Evolutionary conservation across 2,797 vertebrate species (phyloP), one percentile per base, ranked within the genome.

Genomic region (Pyrocephalus nanus): DNA sequence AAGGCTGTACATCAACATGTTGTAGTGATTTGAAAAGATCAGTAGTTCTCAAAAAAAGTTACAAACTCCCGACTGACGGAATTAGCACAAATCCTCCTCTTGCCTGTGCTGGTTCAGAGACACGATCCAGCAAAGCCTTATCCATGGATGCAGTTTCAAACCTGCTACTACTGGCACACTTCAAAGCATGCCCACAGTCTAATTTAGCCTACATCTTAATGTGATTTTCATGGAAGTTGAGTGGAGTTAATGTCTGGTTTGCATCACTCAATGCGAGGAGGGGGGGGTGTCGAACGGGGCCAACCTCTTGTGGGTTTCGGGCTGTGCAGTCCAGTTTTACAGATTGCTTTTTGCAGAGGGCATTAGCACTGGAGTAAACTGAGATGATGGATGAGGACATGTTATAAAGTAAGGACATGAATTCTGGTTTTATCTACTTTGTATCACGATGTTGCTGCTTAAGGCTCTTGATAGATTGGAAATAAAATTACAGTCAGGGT

Each of bases 71-170:
- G 0, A 38, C 79, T 75, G 95, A 92, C 51, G 60, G 93, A 94
- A 94, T 92, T 86, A 96, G 76, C 75, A 80, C 92, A 95, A 81
- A 93, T 93, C 89, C 85, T 79, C 79, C 86, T 92, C 81, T 54
- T 30, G 45, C 84, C 71, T 57, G 27, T 6, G 47, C 86, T 74
- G 77, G 32, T 76, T 89, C 71, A 78, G 51, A 66, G 86, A 62
- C 53, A 10, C 1, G 1, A 92, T 54, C 54, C 83, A 64, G 67
- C 86, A 72, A 86, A 92, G 83, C 76, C 64, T 82, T 58, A 38
- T 67, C 76, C 50, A 1, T 4, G 40, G n/a, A 40, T 7, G 9
- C 48, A 8, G 19, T 53, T 78, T 73, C 50, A 84, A 92, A 82
- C 75, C 66, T 73, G 58, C 36, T 55, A 71, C 72, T 92, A 23